Base-by-base conservation (phyloP, 2,888 invertebrate species). In the Pseudococcus longispinus region DNA sequence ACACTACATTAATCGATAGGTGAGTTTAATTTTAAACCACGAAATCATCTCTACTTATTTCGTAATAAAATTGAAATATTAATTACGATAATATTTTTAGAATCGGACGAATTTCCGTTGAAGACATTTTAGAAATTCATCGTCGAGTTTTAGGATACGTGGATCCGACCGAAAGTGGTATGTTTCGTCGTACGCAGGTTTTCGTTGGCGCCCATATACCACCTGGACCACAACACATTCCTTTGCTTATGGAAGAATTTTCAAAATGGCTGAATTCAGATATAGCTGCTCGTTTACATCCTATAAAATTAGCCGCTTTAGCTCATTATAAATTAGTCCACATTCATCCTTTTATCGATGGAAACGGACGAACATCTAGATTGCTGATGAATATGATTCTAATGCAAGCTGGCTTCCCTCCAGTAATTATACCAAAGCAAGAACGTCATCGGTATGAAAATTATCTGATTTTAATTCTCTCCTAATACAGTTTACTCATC, bases 251-350 rank as follows among this genome's bases (percentile, higher is more conserved):
- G 96, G 92, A 93, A 23, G 95, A 95, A 89, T 97, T 98, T 90
- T 93, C 96, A n/a, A 93, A 94, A 23, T 99, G 98, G 99, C 91
- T 99, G 11, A 96, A 96, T 91, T 96, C 97, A 0, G 96, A 97
- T 89, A 95, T 95, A 90, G 96, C 96, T 11, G 91, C 95, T 88
- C 94, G 94, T 70, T 92, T 98, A 91, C 98, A 98, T 92, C 97
- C 98, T 26, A 95, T 98, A 6, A 94, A 94, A 93, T 96, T 96
- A 90, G 98, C 98, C 84, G 98, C 99, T 0, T 91, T 98, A 86
- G 98, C 98, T 0, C 99, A 99, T 92, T 99, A 98, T 91, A 98
- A 98, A 91, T 91, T 99, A 77, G 99, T 99, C 0, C 96, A 96
- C 90, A 98, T 99, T 89, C 99, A 99, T 92, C 99, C 99, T 0